phyloP scores from a whole-genome alignment of 23 tunicate species.

The Trididemnum miniatum region DNA sequence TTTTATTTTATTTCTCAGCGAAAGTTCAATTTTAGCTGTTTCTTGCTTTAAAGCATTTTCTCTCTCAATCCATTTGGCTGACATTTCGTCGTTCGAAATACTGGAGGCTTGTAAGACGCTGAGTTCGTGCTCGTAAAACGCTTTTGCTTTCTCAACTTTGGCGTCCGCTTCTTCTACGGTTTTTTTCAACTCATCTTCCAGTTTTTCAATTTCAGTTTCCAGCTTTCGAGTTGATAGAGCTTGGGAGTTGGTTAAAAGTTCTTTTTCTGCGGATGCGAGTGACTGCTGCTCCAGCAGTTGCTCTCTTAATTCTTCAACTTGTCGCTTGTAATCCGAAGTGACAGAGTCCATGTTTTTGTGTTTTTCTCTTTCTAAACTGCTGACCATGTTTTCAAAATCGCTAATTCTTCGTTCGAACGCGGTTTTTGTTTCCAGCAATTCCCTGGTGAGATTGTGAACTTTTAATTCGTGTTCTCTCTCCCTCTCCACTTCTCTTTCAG shows the following conservation, averaged over 20 bases:
- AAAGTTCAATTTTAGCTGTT: constrained; percentile 41
- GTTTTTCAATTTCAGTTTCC: constrained; percentile 17
- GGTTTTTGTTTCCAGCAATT: constrained; percentile 66
- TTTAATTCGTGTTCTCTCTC: constrained; percentile 28
- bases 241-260: constrained; percentile 28
- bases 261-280: constrained; percentile 29
- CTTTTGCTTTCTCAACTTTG: constrained; percentile 83
- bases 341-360: constrained; percentile 50
- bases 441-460: constrained; percentile 28
- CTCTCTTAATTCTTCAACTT: constrained; percentile 28
- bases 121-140: constrained; percentile 82
- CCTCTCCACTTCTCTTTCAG: constrained; percentile 17
- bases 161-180: constrained; percentile 50
- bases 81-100: constrained; percentile 36
- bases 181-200: constrained; percentile 58
- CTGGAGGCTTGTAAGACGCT: constrained; percentile 38
- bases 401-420: constrained; percentile 67
- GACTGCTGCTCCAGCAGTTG: constrained; percentile 38
- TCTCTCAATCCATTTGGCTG: constrained; percentile 57
- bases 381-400: constrained; percentile 53
- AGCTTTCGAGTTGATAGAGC: neutral
- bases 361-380: constrained; percentile 62
- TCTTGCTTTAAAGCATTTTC: constrained; percentile 63
- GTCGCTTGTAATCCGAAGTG: constrained; percentile 23
- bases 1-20: constrained; percentile 51